Evolutionary conservation across 2,888 invertebrate species (phyloP).

Genomic region (Prosopocoilus inquinatus): DNA sequence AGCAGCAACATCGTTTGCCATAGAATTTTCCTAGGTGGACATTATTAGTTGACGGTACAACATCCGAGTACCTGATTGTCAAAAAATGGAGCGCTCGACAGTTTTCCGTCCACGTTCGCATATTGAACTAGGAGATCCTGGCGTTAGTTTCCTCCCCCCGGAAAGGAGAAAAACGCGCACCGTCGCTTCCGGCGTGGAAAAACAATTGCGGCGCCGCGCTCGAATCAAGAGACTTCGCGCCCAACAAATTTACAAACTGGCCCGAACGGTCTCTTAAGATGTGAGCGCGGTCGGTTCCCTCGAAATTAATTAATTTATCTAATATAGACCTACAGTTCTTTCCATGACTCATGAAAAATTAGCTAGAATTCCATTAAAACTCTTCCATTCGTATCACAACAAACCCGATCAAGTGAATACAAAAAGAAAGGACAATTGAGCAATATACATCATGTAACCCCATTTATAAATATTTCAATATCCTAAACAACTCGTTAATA

Average conservation of each 20-base stretch:
- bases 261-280: constrained; percentile 29
- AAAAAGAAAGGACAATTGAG: constrained; percentile 47
- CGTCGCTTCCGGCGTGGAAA: background rate
- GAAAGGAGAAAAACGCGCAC: background rate
- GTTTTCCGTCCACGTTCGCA: background rate
- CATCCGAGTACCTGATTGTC: constrained; percentile 1
- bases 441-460: constrained; percentile 45
- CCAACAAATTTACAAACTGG: constrained; percentile 30
- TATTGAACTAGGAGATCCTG: background rate
- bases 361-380: constrained; percentile 27
- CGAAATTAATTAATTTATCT: constrained; percentile 45
- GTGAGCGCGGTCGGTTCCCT: constrained; percentile 27
- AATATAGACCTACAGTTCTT: constrained; percentile 53
- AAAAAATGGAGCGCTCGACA: background rate
- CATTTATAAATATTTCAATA: constrained; percentile 45
- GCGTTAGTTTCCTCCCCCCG: background rate
- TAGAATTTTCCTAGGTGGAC: too few relatives aligned
- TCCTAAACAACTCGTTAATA: constrained; percentile 44
- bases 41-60: background rate
- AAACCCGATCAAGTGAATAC: constrained; percentile 38
- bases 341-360: constrained; percentile 51
- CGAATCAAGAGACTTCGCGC: constrained; percentile 28
- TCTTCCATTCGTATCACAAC: constrained; percentile 43
- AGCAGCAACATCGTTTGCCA: too few relatives aligned
- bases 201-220: constrained; percentile 17